phyloP scores from a whole-genome alignment of 2,888 invertebrate species.

The Apamea crenata region DNA sequence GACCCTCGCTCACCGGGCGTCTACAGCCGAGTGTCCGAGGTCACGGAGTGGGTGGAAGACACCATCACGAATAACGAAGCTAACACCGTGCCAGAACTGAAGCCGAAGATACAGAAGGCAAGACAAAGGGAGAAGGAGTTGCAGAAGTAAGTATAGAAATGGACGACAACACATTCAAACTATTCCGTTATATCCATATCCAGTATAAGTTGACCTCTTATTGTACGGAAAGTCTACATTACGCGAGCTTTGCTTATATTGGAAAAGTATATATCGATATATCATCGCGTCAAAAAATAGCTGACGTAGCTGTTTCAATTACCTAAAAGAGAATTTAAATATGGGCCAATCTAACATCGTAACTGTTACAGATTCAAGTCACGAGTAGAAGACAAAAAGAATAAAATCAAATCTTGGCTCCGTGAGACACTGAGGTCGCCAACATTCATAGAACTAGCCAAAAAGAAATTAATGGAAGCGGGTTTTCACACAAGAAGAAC shows the following conservation, averaged over 20 bases:
- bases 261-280: not conserved
- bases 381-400: conserved; percentile 85
- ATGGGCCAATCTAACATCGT: not conserved
- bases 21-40: conserved; percentile 82
- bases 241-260: not conserved
- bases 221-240: not conserved
- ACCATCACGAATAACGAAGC: conserved; percentile 83
- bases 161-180: not conserved
- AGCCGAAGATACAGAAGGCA: conserved; percentile 82
- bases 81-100: conserved; percentile 74
- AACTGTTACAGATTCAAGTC: conserved; percentile 81
- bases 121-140: conserved; percentile 80
- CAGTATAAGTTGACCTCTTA: not conserved
- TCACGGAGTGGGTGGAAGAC: conserved; percentile 83
- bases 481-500: conserved; percentile 76
- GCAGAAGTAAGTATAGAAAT: conserved; percentile 75
- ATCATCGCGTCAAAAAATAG: not conserved
- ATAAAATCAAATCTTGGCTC: conserved; percentile 85
- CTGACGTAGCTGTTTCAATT: not conserved
- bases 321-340: not conserved
- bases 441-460: conserved; percentile 82
- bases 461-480: conserved; percentile 80
- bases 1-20: conserved; percentile 87
- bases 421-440: conserved; percentile 83
- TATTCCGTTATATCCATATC: not conserved